Conservation (phyloP, 2,888 invertebrate species). For the Petrolisthes cinctipes region DNA sequence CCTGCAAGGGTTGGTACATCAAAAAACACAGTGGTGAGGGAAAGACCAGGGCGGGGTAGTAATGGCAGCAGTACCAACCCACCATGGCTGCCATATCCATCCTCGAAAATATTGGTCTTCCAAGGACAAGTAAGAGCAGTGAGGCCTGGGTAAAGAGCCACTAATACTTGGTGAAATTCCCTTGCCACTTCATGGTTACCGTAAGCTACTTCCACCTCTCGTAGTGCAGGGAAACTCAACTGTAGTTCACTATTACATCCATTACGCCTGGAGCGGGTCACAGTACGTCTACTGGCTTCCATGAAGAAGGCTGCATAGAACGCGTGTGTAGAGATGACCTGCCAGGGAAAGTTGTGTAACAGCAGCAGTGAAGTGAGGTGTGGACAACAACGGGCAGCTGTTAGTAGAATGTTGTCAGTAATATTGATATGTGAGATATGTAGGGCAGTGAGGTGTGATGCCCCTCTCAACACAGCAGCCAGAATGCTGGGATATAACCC, state of each 20-base stretch:
- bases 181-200: constrained; percentile 38
- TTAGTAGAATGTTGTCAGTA: constrained; percentile 53
- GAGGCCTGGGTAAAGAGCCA: constrained; percentile 41
- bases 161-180: constrained; percentile 45
- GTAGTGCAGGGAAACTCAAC: constrained; percentile 24
- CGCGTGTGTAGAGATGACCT: constrained; percentile 51
- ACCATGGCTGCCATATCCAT: constrained; percentile 41
- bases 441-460: constrained; percentile 34
- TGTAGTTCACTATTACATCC: neutral
- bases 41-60: constrained; percentile 7
- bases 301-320: constrained; percentile 53
- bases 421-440: constrained; percentile 58
- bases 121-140: constrained; percentile 40
- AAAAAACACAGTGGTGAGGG: constrained; percentile 37
- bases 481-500: constrained; percentile 55
- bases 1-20: constrained; percentile 31
- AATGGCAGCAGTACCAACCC: constrained; percentile 38
- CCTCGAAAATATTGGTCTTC: constrained; percentile 56
- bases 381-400: constrained; percentile 31
- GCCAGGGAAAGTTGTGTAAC: constrained; percentile 57
- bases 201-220: constrained; percentile 51
- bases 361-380: constrained; percentile 36
- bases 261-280: neutral
- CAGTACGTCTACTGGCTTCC: constrained; percentile 16
- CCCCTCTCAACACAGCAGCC: constrained; percentile 36